A percentile compares a stretch with the other conserved stretches of the same genome.
These are phyloP conservation scores for Ailuropoda melanoleuca DNA, from an alignment of 2,113 vertebrate species.

Conservation along the genomic window DNA sequence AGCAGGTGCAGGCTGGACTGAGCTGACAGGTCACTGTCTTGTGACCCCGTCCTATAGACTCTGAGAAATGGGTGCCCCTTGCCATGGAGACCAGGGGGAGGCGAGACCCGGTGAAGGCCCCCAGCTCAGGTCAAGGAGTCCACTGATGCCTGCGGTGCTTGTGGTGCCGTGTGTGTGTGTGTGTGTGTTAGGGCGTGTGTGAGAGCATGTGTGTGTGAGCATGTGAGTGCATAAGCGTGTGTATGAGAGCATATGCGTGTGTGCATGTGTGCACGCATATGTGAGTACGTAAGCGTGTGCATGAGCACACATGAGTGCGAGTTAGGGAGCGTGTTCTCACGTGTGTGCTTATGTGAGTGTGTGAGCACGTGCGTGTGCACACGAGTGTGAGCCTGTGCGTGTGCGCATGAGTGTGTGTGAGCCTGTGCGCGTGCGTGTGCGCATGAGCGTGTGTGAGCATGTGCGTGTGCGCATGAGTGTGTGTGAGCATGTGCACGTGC, in stretches of 20 bases:
- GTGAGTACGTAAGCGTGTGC: too few species aligned
- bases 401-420: too few species aligned
- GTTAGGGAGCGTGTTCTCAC: too few species aligned
- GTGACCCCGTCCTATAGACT: neutral
- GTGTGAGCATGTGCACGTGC: neutral
- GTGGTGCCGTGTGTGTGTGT: too few species aligned
- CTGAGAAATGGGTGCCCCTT: neutral
- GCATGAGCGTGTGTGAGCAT: neutral
- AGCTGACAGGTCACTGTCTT: neutral
- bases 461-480: too few species aligned
- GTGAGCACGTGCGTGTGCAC: too few species aligned
- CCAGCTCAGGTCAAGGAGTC: neutral
- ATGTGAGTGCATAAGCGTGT: neutral
- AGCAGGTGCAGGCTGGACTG: neutral
- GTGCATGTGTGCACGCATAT: too few species aligned
- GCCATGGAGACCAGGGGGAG: neutral
- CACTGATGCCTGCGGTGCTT: neutral
- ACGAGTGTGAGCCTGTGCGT: too few species aligned
- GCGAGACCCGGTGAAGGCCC: neutral
- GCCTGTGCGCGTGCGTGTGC: too few species aligned
- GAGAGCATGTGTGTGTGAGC: neutral
- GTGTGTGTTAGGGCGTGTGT: too few species aligned
- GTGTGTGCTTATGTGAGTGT: too few species aligned
- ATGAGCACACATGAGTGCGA: too few species aligned
- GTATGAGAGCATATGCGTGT: neutral